A percentile compares a stretch with the other conserved stretches of the same genome.
Evolutionary conservation across 2,113 vertebrate species (phyloP).

Genomic region (Prinia subflava): DNA sequence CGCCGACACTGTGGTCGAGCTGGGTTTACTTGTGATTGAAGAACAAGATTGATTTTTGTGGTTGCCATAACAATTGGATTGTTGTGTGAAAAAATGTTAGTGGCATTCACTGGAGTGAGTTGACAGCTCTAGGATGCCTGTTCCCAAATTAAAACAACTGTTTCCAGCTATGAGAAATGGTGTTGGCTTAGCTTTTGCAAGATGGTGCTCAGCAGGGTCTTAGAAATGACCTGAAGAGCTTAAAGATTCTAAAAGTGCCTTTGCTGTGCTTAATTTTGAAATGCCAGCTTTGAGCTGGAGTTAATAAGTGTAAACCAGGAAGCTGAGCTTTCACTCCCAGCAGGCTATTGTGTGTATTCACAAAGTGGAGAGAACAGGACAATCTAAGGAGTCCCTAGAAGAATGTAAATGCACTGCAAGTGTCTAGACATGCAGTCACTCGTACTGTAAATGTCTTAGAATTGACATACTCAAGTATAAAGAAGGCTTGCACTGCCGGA

Average conservation of each 20-base stretch:
- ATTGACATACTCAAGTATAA: background rate
- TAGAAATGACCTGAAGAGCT: conserved; percentile 41
- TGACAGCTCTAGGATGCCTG: conserved; percentile 61
- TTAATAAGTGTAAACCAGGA: conserved; percentile 62
- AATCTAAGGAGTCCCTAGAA: conserved; percentile 41
- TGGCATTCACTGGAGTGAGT: conserved; percentile 51
- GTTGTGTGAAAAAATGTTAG: conserved; percentile 68
- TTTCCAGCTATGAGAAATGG: conserved; percentile 70
- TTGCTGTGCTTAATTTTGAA: conserved; percentile 61
- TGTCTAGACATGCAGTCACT: conserved; percentile 72
- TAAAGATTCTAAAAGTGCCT: conserved; percentile 45
- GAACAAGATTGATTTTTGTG: conserved; percentile 65
- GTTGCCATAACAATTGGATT: conserved; percentile 72
- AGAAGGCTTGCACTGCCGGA: background rate
- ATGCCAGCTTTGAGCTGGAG: conserved; percentile 56
- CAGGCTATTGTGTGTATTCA: conserved; percentile 60
- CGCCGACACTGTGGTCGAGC: background rate
- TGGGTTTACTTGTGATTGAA: conserved; percentile 58
- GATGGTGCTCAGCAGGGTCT: conserved; percentile 56
- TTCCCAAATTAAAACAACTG: conserved; percentile 64
- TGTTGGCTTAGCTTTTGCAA: conserved; percentile 57
- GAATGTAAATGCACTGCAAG: conserved; percentile 60
- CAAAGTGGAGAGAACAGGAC: conserved; percentile 57
- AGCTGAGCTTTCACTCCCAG: conserved; percentile 33
- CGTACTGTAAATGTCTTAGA: background rate